Conservation (phyloP, 2,113 vertebrate genomes). For the Myanophis thanlyinensis region DNA sequence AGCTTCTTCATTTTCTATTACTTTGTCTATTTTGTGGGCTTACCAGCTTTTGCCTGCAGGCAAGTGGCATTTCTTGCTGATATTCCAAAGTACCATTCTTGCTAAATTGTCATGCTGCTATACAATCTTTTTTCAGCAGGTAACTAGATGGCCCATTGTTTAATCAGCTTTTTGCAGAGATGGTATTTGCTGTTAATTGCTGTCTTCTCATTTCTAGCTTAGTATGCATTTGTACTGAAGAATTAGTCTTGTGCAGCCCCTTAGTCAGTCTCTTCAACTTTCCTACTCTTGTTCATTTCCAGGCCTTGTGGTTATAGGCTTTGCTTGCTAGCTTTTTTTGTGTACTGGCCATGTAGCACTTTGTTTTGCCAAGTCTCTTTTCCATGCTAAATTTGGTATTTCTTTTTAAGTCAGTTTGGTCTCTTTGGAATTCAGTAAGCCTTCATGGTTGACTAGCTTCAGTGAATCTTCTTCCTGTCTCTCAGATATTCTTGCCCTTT, state of each 20-base stretch:
- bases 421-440: background rate
- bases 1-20: background rate
- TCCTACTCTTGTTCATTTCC: background rate
- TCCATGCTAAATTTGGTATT: background rate
- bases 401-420: background rate
- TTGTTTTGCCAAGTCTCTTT: background rate
- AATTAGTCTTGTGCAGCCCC: background rate
- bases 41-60: background rate
- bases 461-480: background rate
- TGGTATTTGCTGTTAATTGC: background rate
- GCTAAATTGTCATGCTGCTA: background rate
- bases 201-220: background rate
- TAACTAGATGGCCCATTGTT: background rate
- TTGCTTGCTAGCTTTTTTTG: background rate
- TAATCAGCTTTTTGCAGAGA: background rate
- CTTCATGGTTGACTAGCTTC: background rate
- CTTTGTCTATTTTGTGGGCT: background rate
- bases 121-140: background rate
- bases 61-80: background rate
- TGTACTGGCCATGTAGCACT: background rate
- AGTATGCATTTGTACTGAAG: background rate
- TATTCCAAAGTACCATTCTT: background rate
- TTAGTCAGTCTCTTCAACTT: background rate
- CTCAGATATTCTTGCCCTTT: background rate
- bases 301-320: background rate